Percentiles rank a stretch among this genome's conserved stretches.
Conservation (phyloP, 2,888 invertebrate genomes). For the Escarpia spicata region DNA sequence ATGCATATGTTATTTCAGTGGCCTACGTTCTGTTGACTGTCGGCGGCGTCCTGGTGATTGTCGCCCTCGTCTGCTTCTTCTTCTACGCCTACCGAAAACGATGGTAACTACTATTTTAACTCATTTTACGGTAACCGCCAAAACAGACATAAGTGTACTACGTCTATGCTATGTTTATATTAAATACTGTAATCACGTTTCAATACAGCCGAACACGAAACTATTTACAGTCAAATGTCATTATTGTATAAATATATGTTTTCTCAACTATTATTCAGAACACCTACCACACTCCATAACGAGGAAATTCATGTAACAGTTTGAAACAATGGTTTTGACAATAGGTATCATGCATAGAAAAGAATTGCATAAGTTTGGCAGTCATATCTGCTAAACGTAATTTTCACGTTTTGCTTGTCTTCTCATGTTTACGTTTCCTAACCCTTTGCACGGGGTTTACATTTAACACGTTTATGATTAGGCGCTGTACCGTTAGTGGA, state of each 20-base stretch:
- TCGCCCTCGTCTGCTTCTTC: background rate
- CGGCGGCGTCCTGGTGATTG: background rate
- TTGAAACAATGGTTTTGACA: background rate
- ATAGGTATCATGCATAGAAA: background rate
- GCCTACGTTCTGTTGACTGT: background rate
- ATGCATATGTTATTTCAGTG: background rate
- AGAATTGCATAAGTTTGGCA: background rate
- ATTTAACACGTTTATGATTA: background rate
- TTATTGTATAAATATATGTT: background rate
- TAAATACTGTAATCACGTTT: too few species aligned
- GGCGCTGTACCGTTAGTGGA: background rate
- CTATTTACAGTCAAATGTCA: background rate
- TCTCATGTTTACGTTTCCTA: too few species aligned
- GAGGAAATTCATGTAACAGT: background rate
- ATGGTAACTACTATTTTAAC: background rate
- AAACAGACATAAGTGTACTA: background rate
- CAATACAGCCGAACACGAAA: too few species aligned
- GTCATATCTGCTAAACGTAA: background rate
- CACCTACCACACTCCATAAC: background rate
- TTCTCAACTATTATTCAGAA: background rate
- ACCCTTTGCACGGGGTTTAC: background rate
- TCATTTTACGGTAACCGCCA: background rate
- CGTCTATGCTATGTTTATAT: background rate
- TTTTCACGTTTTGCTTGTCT: background rate
- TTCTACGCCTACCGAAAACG: background rate